These are phyloP conservation scores for Lasiurus cinereus DNA, from an alignment of 2,113 vertebrate species.

Conservation along the genomic window DNA sequence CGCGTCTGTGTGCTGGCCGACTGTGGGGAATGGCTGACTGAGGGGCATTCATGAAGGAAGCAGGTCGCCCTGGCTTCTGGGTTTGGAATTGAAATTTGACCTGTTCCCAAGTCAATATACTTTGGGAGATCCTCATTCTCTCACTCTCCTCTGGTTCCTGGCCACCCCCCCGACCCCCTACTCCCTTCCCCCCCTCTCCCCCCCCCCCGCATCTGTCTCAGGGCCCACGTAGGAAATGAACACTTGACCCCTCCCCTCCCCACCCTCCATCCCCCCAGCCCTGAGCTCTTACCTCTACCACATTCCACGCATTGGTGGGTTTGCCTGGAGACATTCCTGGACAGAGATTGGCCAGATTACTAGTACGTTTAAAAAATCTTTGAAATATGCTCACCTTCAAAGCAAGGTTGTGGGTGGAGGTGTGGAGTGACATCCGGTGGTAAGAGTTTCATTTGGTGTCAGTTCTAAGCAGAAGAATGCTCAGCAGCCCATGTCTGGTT, in stretches of 20 bases:
- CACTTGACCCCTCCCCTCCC: not conserved
- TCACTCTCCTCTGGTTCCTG: not conserved
- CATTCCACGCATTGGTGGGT: not conserved
- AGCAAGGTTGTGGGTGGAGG: not conserved
- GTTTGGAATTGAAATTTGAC: constrained; percentile 42
- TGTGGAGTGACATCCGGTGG: not conserved
- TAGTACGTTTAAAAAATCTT: not conserved
- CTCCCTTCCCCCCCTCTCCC: too few relatives aligned
- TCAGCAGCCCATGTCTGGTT: not conserved
- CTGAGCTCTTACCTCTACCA: not conserved
- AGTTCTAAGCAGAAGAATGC: not conserved
- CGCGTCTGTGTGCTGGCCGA: rapidly evolving
- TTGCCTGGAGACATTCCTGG: not conserved
- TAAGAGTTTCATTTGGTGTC: not conserved
- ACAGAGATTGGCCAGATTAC: not conserved
- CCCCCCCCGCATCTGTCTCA: not conserved
- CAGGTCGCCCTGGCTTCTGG: not conserved
- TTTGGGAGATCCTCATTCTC: not conserved
- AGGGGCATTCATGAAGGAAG: not conserved
- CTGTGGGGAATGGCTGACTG: not conserved
- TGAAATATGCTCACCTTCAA: not conserved
- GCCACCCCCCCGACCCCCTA: not conserved
- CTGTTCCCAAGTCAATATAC: not conserved
- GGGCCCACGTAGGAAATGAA: not conserved
- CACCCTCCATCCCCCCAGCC: too few relatives aligned